Percentiles rank a stretch among this genome's conserved stretches.
These are phyloP conservation scores for Rutpela maculata DNA, from an alignment of 2,888 invertebrate genomes.

Conservation along the genomic window DNA sequence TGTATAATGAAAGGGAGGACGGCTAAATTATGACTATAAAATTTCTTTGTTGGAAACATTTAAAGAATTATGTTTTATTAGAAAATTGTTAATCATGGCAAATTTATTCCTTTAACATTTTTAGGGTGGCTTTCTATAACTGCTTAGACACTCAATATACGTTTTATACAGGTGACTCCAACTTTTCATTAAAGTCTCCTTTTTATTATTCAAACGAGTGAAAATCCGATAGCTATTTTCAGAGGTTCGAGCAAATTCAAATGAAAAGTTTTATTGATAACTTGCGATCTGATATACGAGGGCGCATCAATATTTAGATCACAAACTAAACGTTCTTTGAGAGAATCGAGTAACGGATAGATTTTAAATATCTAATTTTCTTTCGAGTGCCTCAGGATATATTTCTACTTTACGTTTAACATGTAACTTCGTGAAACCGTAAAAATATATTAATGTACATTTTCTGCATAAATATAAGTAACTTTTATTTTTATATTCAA, in stretches of 20 bases:
- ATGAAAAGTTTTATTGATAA: conserved; percentile 31
- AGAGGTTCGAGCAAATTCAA: conserved; percentile 28
- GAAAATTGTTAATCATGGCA: conserved; percentile 14
- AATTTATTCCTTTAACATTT: conserved; percentile 12
- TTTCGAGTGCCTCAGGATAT: too few species aligned
- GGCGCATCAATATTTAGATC: conserved; percentile 6
- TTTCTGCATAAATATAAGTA: too few species aligned
- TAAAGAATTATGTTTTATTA: conserved; percentile 5
- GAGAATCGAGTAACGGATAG: background rate
- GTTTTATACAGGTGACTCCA: conserved; percentile 14
- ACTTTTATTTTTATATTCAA: too few species aligned
- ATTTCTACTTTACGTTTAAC: too few species aligned
- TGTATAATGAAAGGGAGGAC: conserved; percentile 43
- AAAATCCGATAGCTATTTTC: conserved; percentile 17
- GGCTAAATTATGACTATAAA: conserved; percentile 19
- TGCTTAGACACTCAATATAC: background rate
- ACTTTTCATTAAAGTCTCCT: conserved; percentile 17
- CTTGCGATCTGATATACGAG: conserved; percentile 24
- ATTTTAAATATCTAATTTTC: background rate
- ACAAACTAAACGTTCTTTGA: background rate
- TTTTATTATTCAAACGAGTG: conserved; percentile 31
- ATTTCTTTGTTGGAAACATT: conserved; percentile 23
- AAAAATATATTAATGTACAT: too few species aligned
- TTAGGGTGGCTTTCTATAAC: background rate
- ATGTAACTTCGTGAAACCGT: too few species aligned